phyloP scores from a whole-genome alignment of 2,797 vertebrate species.

The Periophthalmus magnuspinnatus region DNA sequence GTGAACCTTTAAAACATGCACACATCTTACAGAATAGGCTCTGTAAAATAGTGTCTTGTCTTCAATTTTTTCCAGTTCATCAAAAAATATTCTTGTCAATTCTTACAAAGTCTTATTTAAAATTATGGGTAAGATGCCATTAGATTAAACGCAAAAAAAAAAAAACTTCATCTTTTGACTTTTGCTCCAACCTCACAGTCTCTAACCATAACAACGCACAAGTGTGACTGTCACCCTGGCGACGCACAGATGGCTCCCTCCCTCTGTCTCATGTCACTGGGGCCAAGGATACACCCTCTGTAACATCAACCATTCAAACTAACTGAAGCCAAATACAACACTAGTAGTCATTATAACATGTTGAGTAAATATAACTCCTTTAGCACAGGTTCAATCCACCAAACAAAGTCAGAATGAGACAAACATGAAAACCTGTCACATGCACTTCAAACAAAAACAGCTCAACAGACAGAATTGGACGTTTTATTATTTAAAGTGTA shows the following conservation, averaged over 20 bases:
- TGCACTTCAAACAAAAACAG: too few species aligned
- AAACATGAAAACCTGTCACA: too few species aligned
- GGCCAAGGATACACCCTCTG: slow-evolving; percentile 42
- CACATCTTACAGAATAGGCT: too few species aligned
- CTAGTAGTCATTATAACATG: not conserved
- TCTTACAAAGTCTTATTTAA: not conserved
- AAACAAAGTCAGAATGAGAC: too few species aligned
- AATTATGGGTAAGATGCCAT: not conserved
- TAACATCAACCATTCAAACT: slow-evolving; percentile 14
- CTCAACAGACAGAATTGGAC: not conserved
- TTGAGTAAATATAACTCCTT: too few species aligned
- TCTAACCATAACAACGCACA: slow-evolving; percentile 22
- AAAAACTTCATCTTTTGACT: not conserved
- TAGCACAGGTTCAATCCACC: too few species aligned
- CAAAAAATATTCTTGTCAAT: too few species aligned
- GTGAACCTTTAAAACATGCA: too few species aligned
- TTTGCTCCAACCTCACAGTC: slow-evolving; percentile 19
- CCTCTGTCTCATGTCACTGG: slow-evolving; percentile 36
- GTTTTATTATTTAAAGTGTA: too few species aligned
- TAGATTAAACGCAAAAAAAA: not conserved
- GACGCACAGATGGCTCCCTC: slow-evolving; percentile 51
- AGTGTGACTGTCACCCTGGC: slow-evolving; percentile 2
- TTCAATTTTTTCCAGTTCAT: too few species aligned
- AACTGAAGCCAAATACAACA: slow-evolving; percentile 31
- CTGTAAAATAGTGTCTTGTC: too few species aligned